Evolutionary conservation across 2,113 vertebrate species (phyloP), one percentile per base, ranked within the genome.

Genomic region (Malurus melanocephalus): DNA sequence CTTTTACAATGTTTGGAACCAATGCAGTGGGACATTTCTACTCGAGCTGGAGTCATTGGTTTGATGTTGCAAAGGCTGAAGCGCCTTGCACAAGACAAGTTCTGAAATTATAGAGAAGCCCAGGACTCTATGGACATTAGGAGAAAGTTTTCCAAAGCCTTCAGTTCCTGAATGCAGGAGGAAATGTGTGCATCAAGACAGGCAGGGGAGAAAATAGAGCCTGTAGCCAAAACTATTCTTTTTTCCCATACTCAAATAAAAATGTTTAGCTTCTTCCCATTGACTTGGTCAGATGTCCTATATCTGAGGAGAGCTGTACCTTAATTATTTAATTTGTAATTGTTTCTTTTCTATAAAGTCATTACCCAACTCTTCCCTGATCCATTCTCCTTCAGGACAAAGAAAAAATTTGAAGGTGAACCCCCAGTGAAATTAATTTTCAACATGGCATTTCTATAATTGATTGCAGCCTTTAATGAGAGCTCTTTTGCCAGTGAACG

Each of bases 51-150:
- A 73, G 18, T 79, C 30, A 10, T 7, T 77, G 35, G 13, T 23
- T 77, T 52, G 28, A 74, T 3, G 4, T 8, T 71, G 30, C 27
- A 23, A 18, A 27, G 21, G 18, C 21, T 77, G 22, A 83, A 30
- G 40, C 65, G 42, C 38, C 55, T 73, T 46, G 22, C 23, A 81
- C 23, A 59, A 84, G 38, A 49, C 30, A 45, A 59, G 8, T 3
- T 52, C 17, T 35, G 42, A 27, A 66, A 43, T 23, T 6, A 23
- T 1, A 45, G 30, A 76, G 23, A n/a, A 13, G 6, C 7, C 46
- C 13, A 55, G 11, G 28, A 42, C 20, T 49, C 40, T 5, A 10
- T 10, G 3, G 42, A 35, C 0, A 0, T 51, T 19, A 60, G 33
- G 17, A 46, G 28, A 78, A 77, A 81, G 15, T 13, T 2, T 60